These are phyloP conservation scores for Bergia puertoricense DNA, from an alignment of 92 coral and sea anemone species.

Conservation along the genomic window DNA sequence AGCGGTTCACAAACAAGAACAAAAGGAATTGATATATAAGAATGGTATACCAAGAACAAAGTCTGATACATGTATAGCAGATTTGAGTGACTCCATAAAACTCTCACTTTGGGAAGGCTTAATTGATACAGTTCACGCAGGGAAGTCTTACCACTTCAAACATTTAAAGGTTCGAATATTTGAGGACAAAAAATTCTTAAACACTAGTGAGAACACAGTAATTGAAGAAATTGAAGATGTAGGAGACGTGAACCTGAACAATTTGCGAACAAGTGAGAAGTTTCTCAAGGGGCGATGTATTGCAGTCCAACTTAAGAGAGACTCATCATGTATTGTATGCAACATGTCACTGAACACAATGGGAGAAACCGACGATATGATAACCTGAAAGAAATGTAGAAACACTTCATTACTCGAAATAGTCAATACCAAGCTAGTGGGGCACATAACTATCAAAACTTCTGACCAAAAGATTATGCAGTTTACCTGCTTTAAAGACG, in stretches of 20 bases:
- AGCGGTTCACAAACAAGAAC: constrained; percentile 22
- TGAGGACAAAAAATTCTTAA: constrained; percentile 33
- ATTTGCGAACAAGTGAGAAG: constrained; percentile 9
- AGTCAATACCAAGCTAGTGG: no score
- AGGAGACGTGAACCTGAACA: constrained; percentile 7
- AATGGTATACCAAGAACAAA: constrained; percentile 23
- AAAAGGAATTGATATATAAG: constrained; percentile 20
- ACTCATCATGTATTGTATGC: no score
- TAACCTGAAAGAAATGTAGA: no score
- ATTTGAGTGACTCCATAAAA: constrained; percentile 44
- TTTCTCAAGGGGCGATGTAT: constrained; percentile 47
- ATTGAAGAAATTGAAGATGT: constrained; percentile 30
- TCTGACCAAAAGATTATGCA: no score
- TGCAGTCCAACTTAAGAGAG: no score
- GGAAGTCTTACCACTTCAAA: constrained; percentile 28
- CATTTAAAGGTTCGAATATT: constrained; percentile 41
- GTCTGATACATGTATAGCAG: constrained; percentile 23
- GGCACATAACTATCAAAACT: no score
- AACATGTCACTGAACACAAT: no score
- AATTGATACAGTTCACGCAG: constrained; percentile 24
- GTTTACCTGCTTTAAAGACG: no score
- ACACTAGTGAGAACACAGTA: constrained; percentile 30
- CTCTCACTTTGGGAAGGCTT: constrained; percentile 43
- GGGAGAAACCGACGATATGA: no score
- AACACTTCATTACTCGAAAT: no score